Conservation (phyloP, 2,797 vertebrate genomes). For the Danio tinwini region DNA sequence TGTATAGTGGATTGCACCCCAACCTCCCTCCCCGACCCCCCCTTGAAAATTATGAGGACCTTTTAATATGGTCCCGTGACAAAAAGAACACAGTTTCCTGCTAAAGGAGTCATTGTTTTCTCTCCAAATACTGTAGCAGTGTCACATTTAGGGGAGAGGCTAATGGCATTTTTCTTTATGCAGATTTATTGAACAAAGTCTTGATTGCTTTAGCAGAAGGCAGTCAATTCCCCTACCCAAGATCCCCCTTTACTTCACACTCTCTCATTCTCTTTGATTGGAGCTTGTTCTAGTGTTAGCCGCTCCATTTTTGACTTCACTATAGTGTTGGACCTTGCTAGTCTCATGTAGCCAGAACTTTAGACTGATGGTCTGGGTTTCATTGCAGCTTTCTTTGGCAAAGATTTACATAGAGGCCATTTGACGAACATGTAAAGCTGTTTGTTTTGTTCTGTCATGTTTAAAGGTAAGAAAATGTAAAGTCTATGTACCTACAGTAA, state of each 20-base stretch:
- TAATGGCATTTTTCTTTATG: conserved; percentile 64
- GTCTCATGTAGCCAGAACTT: too few species aligned
- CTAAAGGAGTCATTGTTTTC: conserved; percentile 73
- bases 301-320: conserved; percentile 24
- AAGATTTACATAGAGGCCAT: too few species aligned
- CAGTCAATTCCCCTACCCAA: conserved; percentile 10
- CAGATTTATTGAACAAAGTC: conserved; percentile 75
- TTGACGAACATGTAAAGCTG: too few species aligned
- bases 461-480: too few species aligned
- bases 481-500: too few species aligned
- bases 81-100: conserved; percentile 67
- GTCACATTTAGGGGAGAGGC: conserved; percentile 51
- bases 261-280: conserved; percentile 44
- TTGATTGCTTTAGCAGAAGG: conserved; percentile 75
- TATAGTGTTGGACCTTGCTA: background rate
- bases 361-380: too few species aligned
- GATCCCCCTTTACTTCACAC: conserved; percentile 31
- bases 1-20: background rate
- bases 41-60: background rate
- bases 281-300: conserved; percentile 43
- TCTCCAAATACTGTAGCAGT: conserved; percentile 66
- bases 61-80: conserved; percentile 43
- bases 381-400: too few species aligned
- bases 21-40: background rate
- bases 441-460: too few species aligned